Evolutionary conservation across 2,888 invertebrate species (phyloP).

Genomic region (Andrena minutula): DNA sequence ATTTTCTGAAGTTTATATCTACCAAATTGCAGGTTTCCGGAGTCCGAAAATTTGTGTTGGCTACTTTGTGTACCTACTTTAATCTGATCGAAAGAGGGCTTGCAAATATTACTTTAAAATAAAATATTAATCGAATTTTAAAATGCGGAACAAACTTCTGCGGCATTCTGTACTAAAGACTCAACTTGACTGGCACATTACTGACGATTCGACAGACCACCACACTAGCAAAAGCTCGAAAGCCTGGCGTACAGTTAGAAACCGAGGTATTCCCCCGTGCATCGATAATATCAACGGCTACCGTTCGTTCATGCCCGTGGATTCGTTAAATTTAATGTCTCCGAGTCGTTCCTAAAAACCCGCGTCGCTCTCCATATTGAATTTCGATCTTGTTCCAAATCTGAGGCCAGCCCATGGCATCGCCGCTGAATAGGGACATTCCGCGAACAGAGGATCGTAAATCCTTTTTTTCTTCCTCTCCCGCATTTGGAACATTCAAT

Average conservation of each 20-base stretch:
- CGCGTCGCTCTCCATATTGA: conserved; percentile 53
- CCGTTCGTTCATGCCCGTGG: conserved; percentile 38
- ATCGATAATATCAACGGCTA: conserved; percentile 74
- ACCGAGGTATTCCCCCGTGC: conserved; percentile 9
- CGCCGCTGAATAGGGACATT: conserved; percentile 48
- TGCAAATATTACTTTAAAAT: no score
- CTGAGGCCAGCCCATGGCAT: conserved; percentile 35
- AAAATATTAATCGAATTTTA: no score
- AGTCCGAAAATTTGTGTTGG: no score
- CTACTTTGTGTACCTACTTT: no score
- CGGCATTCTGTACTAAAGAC: conserved; percentile 1
- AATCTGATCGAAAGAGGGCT: no score
- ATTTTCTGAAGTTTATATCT: no score
- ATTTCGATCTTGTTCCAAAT: conserved; percentile 63
- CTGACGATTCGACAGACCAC: conserved; percentile 25
- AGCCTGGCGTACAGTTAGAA: conserved; percentile 9
- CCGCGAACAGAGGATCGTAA: conserved; percentile 48
- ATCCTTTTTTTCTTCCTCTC: conserved; percentile 42
- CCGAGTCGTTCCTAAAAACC: conserved; percentile 72
- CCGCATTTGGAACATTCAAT: conserved; percentile 51
- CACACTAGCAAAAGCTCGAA: conserved; percentile 17
- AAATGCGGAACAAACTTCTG: no score
- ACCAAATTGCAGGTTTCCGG: no score
- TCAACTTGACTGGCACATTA: conserved; percentile 23
- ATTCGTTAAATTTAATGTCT: conserved; percentile 77